phyloP scores from a whole-genome alignment of 92 coral and sea anemone genomes.

The Plumapathes pennacea region DNA sequence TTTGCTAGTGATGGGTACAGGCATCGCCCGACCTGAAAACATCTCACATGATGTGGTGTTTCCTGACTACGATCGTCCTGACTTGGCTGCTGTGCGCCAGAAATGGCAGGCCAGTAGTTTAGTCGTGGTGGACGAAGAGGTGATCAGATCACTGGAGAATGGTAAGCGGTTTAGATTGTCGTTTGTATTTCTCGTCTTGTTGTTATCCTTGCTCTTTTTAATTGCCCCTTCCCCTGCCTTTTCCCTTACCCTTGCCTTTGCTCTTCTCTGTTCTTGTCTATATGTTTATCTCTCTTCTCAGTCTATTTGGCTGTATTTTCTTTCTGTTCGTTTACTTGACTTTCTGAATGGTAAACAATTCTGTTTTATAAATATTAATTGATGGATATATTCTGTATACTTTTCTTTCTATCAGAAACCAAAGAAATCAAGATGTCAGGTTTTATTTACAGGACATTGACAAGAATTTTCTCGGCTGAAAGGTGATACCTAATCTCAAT shows the following conservation, averaged over 20 bases:
- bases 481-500: too few relatives aligned
- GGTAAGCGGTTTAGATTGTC: slow-evolving; percentile 13
- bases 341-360: too few relatives aligned
- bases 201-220: neutral
- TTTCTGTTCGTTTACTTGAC: too few relatives aligned
- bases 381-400: too few relatives aligned
- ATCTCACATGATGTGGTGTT: slow-evolving; percentile 54
- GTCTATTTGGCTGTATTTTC: too few relatives aligned
- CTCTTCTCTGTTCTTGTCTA: too few relatives aligned
- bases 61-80: slow-evolving; percentile 56
- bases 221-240: neutral
- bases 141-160: slow-evolving; percentile 17
- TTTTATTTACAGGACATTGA: slow-evolving; percentile 72
- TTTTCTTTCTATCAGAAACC: slow-evolving; percentile 18
- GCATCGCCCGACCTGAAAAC: slow-evolving; percentile 26
- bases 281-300: neutral
- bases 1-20: slow-evolving; percentile 60
- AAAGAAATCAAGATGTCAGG: slow-evolving; percentile 49
- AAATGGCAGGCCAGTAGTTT: slow-evolving; percentile 55
- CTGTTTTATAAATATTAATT: too few relatives aligned
- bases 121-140: slow-evolving; percentile 35
- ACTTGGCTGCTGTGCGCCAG: slow-evolving; percentile 25
- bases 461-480: slow-evolving; percentile 67
- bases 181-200: too few relatives aligned
- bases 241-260: neutral